Percentiles rank a stretch among this genome's conserved stretches.
phyloP scores from a whole-genome alignment of 2,888 invertebrate species.

The Coremacera marginata region DNA sequence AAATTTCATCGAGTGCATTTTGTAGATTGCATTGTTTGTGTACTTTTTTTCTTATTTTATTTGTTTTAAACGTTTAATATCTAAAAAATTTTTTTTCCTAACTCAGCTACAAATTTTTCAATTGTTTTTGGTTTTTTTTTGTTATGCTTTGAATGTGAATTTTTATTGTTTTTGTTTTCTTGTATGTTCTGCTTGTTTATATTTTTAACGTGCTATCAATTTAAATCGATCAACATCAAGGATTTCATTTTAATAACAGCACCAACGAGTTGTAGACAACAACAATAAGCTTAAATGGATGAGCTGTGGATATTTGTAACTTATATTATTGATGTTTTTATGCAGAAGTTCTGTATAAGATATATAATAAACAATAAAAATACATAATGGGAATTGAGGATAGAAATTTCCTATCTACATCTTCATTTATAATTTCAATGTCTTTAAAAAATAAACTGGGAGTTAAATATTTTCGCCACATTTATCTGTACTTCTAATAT shows the following conservation, averaged over 20 bases:
- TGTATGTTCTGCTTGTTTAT: not conserved
- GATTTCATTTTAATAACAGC: conserved; percentile 39
- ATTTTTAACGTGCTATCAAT: conserved; percentile 48
- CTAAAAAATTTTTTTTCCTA: too few species aligned
- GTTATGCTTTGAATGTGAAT: not conserved
- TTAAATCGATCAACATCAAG: conserved; percentile 52
- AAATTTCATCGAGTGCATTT: not conserved
- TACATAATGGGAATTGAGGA: too few species aligned
- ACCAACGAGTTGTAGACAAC: not conserved
- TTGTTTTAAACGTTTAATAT: too few species aligned
- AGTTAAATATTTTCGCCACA: too few species aligned
- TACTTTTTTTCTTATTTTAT: not conserved
- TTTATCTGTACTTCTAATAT: too few species aligned
- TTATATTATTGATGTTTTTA: too few species aligned
- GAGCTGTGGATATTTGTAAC: not conserved
- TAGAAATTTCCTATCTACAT: too few species aligned
- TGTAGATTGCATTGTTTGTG: not conserved
- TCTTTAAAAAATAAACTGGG: too few species aligned
- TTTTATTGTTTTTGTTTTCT: not conserved
- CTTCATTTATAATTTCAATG: too few species aligned
- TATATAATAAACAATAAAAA: too few species aligned
- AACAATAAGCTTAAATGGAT: not conserved
- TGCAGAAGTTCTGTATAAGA: too few species aligned
- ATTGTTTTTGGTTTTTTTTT: not conserved
- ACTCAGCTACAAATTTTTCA: not conserved